A percentile compares a stretch with the other conserved stretches of the same genome.
Evolutionary conservation across 92 coral and sea anemone genomes (phyloP).

Genomic region (Galaxea fascicularis): DNA sequence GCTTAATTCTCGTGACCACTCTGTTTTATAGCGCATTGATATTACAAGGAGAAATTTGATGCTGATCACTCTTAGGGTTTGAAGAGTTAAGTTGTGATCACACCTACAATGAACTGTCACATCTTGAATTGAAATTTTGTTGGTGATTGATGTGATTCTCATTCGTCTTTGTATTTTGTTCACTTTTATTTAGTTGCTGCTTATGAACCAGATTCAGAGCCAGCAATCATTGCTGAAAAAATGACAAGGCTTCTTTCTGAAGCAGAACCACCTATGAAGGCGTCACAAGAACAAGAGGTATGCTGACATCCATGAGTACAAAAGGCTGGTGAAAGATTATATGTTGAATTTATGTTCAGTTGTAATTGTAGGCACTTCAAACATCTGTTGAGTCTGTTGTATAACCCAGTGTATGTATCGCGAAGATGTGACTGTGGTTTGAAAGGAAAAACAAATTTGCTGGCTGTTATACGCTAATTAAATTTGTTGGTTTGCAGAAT

Average conservation of each 20-base stretch:
- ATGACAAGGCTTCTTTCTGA: slow-evolving; percentile 88
- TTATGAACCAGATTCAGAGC: slow-evolving; percentile 93
- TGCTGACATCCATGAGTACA: too few relatives aligned
- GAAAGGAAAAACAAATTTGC: neutral
- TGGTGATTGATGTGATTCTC: too few relatives aligned
- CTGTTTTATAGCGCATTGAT: too few relatives aligned
- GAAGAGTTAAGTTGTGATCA: too few relatives aligned
- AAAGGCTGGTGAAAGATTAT: too few relatives aligned
- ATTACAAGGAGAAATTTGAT: too few relatives aligned
- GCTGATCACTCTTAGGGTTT: too few relatives aligned
- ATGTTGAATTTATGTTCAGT: too few relatives aligned
- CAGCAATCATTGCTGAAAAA: slow-evolving; percentile 86
- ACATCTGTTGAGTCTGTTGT: too few relatives aligned
- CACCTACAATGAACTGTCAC: too few relatives aligned
- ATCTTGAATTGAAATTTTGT: too few relatives aligned
- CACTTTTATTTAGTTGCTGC: slow-evolving; percentile 61
- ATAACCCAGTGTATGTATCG: neutral
- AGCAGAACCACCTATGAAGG: slow-evolving; percentile 76
- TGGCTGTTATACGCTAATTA: neutral
- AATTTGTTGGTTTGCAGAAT: slow-evolving; percentile 53
- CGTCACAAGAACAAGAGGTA: slow-evolving; percentile 75
- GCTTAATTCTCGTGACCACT: too few relatives aligned
- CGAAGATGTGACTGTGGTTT: neutral
- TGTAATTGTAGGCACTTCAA: neutral
- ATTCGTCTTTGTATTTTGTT: neutral